A percentile compares a stretch with the other conserved stretches of the same genome.
Evolutionary conservation across 2,113 vertebrate genomes (phyloP).

Genomic region (Menidia beryllina): DNA sequence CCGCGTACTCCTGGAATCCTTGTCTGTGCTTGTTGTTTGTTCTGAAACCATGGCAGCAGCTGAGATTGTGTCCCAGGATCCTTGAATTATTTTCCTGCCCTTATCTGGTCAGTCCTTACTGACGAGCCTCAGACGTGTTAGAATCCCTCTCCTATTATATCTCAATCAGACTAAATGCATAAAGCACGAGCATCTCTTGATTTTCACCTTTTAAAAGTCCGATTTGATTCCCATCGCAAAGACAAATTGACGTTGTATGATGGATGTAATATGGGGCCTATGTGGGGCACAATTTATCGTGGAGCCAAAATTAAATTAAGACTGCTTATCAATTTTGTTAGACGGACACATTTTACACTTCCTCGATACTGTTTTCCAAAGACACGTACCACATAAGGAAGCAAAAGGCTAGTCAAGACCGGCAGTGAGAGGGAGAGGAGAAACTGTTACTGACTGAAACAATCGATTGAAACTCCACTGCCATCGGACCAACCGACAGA

Average conservation of each 20-base stretch:
- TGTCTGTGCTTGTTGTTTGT: no score
- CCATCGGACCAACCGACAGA: conserved; percentile 68
- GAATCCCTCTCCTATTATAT: not conserved
- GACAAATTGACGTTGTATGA: no score
- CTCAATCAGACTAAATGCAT: not conserved
- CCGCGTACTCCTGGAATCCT: not conserved
- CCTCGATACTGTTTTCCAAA: no score
- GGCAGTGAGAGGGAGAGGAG: conserved; percentile 60
- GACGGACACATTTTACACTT: no score
- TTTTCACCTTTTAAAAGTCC: not conserved
- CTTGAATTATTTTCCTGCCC: not conserved
- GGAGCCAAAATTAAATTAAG: no score
- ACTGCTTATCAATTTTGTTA: no score
- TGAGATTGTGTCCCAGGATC: not conserved
- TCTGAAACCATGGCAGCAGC: no score
- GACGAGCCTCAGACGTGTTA: not conserved
- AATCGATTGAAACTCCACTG: conserved; percentile 65
- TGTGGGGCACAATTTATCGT: no score
- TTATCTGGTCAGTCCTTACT: not conserved
- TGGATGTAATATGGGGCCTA: no score
- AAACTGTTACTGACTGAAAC: conserved; percentile 67
- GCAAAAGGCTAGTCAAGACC: conserved; percentile 54
- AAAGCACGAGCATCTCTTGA: not conserved
- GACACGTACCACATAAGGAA: not conserved
- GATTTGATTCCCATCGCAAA: no score